A percentile compares a stretch with the other conserved stretches of the same genome.
Conservation (phyloP, 2,888 invertebrate genomes). For the Agonopterix heracliana region DNA sequence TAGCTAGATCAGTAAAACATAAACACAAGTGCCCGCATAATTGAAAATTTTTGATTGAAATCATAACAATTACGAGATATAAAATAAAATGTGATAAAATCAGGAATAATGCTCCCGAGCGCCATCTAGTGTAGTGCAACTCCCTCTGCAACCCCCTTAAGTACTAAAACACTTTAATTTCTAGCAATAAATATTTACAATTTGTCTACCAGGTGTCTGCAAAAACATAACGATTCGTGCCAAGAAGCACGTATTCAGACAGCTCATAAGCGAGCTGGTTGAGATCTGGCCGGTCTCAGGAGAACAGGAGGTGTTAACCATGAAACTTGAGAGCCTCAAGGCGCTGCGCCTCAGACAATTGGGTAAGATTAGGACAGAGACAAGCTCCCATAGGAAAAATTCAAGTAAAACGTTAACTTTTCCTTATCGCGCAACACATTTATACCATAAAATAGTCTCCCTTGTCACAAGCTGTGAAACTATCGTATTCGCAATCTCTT, state of each 20-base stretch:
- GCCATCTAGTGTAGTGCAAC: too few species aligned
- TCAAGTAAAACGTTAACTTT: neutral
- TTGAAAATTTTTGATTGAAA: too few species aligned
- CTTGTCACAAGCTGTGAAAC: too few species aligned
- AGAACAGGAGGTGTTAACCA: constrained; percentile 33
- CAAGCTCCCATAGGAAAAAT: neutral
- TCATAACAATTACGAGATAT: too few species aligned
- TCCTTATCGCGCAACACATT: neutral
- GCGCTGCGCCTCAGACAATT: constrained; percentile 42
- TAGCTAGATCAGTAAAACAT: too few species aligned
- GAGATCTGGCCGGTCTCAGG: constrained; percentile 49
- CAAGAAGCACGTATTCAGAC: constrained; percentile 42
- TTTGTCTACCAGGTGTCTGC: constrained; percentile 33
- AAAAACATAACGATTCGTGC: constrained; percentile 53
- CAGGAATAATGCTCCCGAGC: too few species aligned
- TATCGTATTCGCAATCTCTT: too few species aligned
- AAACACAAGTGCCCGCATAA: too few species aligned
- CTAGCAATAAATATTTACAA: too few species aligned
- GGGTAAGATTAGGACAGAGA: constrained; percentile 26
- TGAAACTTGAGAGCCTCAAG: constrained; percentile 43
- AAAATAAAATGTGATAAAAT: too few species aligned
- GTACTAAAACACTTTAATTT: too few species aligned
- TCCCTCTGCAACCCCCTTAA: too few species aligned
- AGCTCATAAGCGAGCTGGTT: constrained; percentile 44
- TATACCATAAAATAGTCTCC: neutral